phyloP scores from a whole-genome alignment of 2,888 invertebrate species.

The Leptura quadrifasciata region DNA sequence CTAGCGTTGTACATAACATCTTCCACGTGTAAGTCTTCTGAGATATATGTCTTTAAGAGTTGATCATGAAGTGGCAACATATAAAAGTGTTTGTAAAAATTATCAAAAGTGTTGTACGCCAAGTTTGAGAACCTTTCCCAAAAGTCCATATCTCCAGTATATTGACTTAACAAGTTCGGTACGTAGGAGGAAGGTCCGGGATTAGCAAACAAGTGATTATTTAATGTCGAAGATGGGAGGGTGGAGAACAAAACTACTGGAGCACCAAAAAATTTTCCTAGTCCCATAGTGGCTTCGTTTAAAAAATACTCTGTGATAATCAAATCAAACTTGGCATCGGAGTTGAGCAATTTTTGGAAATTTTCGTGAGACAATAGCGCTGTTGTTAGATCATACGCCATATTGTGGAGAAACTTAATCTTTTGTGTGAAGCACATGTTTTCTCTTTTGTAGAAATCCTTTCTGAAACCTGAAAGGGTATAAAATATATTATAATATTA shows the following conservation, averaged over 20 bases:
- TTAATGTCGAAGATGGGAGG: slow-evolving; percentile 70
- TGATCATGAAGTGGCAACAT: slow-evolving; percentile 57
- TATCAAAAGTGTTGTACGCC: slow-evolving; percentile 66
- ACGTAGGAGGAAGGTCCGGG: slow-evolving; percentile 70
- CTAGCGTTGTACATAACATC: slow-evolving; percentile 62
- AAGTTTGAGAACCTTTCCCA: slow-evolving; percentile 75
- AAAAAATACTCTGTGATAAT: slow-evolving; percentile 73
- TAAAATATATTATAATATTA: background rate
- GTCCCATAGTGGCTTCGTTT: slow-evolving; percentile 72
- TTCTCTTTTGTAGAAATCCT: slow-evolving; percentile 28
- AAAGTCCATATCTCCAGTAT: slow-evolving; percentile 74
- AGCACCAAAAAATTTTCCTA: slow-evolving; percentile 65
- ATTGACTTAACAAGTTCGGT: slow-evolving; percentile 73
- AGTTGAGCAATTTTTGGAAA: slow-evolving; percentile 66
- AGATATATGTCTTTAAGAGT: slow-evolving; percentile 59
- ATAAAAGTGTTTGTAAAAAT: slow-evolving; percentile 56
- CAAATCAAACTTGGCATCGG: slow-evolving; percentile 68
- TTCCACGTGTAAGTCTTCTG: slow-evolving; percentile 54
- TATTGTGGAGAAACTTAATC: slow-evolving; percentile 26
- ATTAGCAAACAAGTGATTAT: slow-evolving; percentile 73
- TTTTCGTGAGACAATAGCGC: slow-evolving; percentile 67
- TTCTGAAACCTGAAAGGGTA: slow-evolving; percentile 21
- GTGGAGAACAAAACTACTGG: slow-evolving; percentile 70
- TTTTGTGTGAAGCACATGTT: slow-evolving; percentile 28
- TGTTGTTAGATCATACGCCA: slow-evolving; percentile 58